Percentiles rank a stretch among this genome's conserved stretches.
Conservation (phyloP, 2,888 invertebrate species). For the Tiliacea citrago region DNA sequence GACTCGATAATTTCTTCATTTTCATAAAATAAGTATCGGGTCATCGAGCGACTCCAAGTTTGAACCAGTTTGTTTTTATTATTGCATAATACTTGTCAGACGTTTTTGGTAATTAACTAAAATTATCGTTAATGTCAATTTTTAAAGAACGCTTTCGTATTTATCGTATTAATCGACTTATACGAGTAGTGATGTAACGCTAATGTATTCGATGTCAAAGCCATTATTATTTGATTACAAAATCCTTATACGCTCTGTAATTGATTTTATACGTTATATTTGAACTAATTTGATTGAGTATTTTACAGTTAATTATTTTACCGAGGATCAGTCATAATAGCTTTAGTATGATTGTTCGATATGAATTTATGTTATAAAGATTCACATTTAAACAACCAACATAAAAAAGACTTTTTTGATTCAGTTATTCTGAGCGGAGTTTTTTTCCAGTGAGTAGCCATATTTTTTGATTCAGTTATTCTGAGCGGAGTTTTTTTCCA, state of each 20-base stretch:
- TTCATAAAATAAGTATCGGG: conserved; percentile 72
- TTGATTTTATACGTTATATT: conserved; percentile 23
- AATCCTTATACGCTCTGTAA: too few relatives aligned
- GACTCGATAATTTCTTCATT: conserved; percentile 85
- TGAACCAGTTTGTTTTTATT: conserved; percentile 76
- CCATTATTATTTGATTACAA: neutral
- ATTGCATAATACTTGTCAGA: conserved; percentile 67
- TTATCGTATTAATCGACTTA: conserved; percentile 47
- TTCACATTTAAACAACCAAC: neutral
- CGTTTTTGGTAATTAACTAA: conserved; percentile 72
- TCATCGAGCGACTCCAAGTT: conserved; percentile 66
- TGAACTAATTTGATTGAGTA: neutral
- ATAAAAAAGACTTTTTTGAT: neutral
- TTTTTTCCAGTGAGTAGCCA: too few relatives aligned
- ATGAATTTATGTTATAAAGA: neutral
- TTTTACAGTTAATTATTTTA: neutral
- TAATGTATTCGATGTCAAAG: conserved; percentile 21
- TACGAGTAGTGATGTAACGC: conserved; percentile 55
- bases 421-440: too few relatives aligned
- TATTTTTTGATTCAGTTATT: too few relatives aligned
- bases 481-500: too few relatives aligned
- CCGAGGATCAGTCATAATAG: neutral
- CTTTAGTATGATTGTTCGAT: neutral
- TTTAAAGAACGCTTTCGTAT: conserved; percentile 61
- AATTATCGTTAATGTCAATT: conserved; percentile 67